Base-by-base conservation (phyloP, 1,140 invertebrate species). In the Drosophila setifemur region DNA sequence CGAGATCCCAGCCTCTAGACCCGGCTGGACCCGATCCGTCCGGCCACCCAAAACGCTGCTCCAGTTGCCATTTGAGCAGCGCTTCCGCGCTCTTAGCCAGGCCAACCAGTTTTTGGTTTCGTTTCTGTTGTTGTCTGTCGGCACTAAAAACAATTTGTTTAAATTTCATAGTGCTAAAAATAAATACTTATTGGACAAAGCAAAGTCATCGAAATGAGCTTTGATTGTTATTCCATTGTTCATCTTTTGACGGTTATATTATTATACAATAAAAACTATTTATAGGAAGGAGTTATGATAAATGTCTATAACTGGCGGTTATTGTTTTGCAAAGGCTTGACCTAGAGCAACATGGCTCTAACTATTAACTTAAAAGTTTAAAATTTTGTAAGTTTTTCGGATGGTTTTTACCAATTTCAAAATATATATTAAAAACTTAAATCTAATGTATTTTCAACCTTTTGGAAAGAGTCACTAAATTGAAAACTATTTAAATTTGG, bases 11-110 rank as follows among this genome's bases (percentile, higher is more conserved):
- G 28, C 14, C 50, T n/a, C 31, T 21, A 40, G 19, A 39, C 49
- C 55, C 49, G 25, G 25, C 52, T 64, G 60, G 60, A 64, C 60
- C 31, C 60, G 57, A 64, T 61, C 57, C 63, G 39, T 48, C 67
- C 45, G 79, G 81, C 78, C 79, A 83, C 78, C 78, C 78, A 82
- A 82, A 85, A 82, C 57, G 79, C 45, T 73, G 74, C 79, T 82
- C 78, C 78, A 82, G 78, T 82, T 82, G 61, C 77, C 72, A 72
- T 81, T 81, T 70, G 57, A 64, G 76, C 76, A 57, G 76, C 77
- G 77, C 78, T 82, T 82, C 78, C 79, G 79, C 76, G 78, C 58
- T 75, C 25, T 44, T 44, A 50, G 47, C 50, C 48, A 11, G 25
- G 43, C 44, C 40, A 78, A 73, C 68, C 68, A 73, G 77, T 72